Percentiles rank a stretch among this genome's conserved stretches.
These are phyloP conservation scores for Ceriagrion tenellum DNA, from an alignment of 2,888 invertebrate genomes.

Conservation along the genomic window DNA sequence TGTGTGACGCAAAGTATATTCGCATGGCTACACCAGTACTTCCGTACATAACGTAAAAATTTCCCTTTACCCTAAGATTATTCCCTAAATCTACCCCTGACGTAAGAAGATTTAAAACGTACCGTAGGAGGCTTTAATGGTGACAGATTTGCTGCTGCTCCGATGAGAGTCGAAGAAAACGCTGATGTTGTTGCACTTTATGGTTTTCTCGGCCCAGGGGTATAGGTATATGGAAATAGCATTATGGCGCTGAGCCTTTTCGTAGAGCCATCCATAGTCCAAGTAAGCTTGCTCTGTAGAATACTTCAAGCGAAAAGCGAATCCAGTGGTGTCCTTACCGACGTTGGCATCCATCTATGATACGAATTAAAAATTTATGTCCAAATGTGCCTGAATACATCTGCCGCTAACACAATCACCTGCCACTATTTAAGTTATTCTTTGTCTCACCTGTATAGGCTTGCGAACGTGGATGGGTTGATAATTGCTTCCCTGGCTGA, in stretches of 20 bases:
- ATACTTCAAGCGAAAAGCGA: conserved; percentile 80
- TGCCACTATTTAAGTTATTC: too few relatives aligned
- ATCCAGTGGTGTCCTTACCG: conserved; percentile 77
- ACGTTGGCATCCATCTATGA: conserved; percentile 64
- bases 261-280: conserved; percentile 76
- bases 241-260: conserved; percentile 74
- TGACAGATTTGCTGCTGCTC: conserved; percentile 78
- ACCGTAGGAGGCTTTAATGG: conserved; percentile 77
- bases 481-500: conserved; percentile 77
- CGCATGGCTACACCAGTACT: too few relatives aligned
- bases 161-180: conserved; percentile 79
- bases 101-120: too few relatives aligned
- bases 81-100: too few relatives aligned
- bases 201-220: conserved; percentile 76
- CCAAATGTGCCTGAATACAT: too few relatives aligned
- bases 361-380: background rate
- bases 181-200: conserved; percentile 80
- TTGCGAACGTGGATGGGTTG: conserved; percentile 71
- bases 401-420: too few relatives aligned
- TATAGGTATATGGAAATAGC: conserved; percentile 73
- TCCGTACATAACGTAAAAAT: too few relatives aligned
- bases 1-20: too few relatives aligned
- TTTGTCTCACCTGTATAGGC: conserved; percentile 71
- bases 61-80: too few relatives aligned
- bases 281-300: conserved; percentile 80